Percentiles rank a stretch among this genome's conserved stretches.
Conservation (phyloP, 2,797 vertebrate genomes). For the Phrynocephalus forsythii region DNA sequence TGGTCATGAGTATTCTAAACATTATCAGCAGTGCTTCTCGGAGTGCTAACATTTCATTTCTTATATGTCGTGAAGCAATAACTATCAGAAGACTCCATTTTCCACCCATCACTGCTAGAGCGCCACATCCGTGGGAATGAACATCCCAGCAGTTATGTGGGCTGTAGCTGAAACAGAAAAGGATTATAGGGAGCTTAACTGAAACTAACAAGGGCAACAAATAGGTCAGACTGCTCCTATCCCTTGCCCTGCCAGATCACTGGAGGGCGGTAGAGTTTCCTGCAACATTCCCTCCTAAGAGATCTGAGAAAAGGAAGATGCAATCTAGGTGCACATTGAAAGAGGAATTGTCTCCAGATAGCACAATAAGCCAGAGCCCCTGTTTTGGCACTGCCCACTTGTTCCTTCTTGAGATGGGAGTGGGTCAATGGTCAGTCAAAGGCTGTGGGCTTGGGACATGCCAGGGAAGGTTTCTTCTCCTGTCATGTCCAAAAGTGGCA, state of each 20-base stretch:
- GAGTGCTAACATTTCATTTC: not conserved
- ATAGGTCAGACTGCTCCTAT: not conserved
- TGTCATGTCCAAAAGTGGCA: not conserved
- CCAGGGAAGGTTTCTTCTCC: too few species aligned
- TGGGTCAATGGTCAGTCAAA: not conserved
- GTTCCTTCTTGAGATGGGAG: not conserved
- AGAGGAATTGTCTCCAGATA: not conserved
- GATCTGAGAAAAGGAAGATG: not conserved
- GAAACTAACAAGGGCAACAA: not conserved
- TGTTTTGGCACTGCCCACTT: not conserved
- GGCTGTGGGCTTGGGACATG: not conserved
- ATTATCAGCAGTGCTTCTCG: not conserved
- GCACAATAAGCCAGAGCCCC: not conserved
- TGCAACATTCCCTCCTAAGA: not conserved
- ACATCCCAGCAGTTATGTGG: not conserved
- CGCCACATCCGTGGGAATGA: not conserved
- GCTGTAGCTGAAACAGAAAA: not conserved
- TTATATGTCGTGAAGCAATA: not conserved
- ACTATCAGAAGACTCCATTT: not conserved
- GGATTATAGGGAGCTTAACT: not conserved
- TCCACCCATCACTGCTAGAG: not conserved
- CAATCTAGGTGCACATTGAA: not conserved
- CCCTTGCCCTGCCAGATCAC: not conserved
- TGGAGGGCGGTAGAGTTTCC: not conserved
- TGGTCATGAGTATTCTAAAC: not conserved